Percentiles rank a stretch among this genome's conserved stretches.
Conservation (phyloP, 2,888 invertebrate genomes). For the Eupelmus urozonus region DNA sequence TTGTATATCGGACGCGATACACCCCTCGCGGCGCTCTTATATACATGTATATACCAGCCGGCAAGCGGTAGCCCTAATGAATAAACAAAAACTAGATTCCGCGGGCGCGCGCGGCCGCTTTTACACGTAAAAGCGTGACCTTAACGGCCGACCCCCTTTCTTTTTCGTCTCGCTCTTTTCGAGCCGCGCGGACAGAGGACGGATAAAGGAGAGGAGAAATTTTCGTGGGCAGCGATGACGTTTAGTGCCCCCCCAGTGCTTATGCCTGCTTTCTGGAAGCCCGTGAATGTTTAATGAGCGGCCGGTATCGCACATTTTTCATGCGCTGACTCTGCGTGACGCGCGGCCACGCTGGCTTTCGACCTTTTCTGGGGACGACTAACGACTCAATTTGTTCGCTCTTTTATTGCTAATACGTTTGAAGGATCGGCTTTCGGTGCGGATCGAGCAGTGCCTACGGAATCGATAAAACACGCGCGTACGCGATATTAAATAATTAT, state of each 20-base stretch:
- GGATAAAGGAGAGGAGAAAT: neutral
- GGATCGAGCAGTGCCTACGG: too few species aligned
- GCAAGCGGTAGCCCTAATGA: conserved; percentile 67
- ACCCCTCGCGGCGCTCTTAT: conserved; percentile 62
- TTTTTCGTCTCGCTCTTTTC: neutral
- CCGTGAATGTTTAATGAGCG: conserved; percentile 14
- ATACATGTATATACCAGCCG: too few species aligned
- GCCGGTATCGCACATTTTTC: neutral
- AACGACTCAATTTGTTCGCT: too few species aligned
- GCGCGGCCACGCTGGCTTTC: too few species aligned
- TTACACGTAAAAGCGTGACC: conserved; percentile 75
- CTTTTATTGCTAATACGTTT: too few species aligned
- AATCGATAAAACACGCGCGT: too few species aligned
- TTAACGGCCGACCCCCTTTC: conserved; percentile 63
- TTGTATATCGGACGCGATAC: conserved; percentile 68
- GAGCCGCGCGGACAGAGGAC: neutral
- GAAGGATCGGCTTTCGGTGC: too few species aligned
- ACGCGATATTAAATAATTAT: too few species aligned
- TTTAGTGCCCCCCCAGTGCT: conserved; percentile 17
- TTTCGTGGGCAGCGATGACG: conserved; percentile 10
- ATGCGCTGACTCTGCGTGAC: neutral
- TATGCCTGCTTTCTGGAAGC: too few species aligned
- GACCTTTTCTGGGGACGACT: too few species aligned
- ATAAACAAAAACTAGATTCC: conserved; percentile 76
- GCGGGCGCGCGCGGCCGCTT: conserved; percentile 66